Base-by-base conservation (phyloP, 2,888 invertebrate species). In the Epinotia nisella region DNA sequence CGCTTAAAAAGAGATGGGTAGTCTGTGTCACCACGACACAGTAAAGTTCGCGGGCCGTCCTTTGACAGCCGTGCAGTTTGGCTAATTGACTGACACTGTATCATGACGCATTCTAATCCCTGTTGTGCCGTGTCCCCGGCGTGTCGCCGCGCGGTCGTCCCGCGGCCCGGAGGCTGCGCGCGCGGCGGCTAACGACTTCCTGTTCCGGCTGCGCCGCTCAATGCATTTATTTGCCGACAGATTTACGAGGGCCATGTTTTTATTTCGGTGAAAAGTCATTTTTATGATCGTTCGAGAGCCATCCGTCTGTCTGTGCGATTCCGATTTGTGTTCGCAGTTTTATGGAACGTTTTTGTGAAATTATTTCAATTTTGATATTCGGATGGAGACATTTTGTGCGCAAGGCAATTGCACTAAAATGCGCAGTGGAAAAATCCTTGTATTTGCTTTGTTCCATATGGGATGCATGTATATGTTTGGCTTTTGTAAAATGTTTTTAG, bases 131-230 rank as follows among this genome's bases (percentile, higher is more conserved):
- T 24, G 56, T 56, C 13, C 15, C 56, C 15, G 56, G 3, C 7
- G 19, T 15, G 60, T 21, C 19, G 2, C 39, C 58, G 17, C 17
- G n/a, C 5, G 5, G 19, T 10, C 1, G 10, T 1, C 3, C 15
- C 0, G 1, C 19, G 13, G 3, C 45, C 51, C 64, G 64, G 71
- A 35, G 58, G 69, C 69, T 64, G 69, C 61, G 73, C 60, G 19
- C 45, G 49, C 59, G 72, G 78, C 78, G 82, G 83, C 79, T 87
- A 89, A 90, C 89, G 89, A 89, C 90, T 89, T 90, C 90, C 90
- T 82, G 70, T 86, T 90, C 90, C 90, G 88, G 53, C 24, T n/a
- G 70, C 66, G 62, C 53, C 66, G 64, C 72, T 61, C 53, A 53
- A 56, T 67, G 67, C 72, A 72, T 61, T 72, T 72, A 62, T 71